Evolutionary conservation across 2,797 vertebrate species (phyloP).

Genomic region (Alouatta caraya): DNA sequence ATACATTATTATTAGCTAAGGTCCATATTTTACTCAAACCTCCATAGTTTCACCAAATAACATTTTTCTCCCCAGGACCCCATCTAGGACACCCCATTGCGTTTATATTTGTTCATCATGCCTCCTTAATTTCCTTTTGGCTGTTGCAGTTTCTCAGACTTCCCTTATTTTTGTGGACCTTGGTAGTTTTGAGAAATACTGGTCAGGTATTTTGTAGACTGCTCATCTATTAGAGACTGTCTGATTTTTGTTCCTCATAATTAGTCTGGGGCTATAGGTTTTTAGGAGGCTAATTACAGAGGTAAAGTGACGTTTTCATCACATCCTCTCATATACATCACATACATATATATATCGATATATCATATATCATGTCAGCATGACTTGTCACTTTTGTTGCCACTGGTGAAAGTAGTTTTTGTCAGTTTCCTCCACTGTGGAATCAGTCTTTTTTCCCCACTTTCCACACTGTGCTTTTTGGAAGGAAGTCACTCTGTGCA

Average conservation of each 20-base stretch:
- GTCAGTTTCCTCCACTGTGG: neutral
- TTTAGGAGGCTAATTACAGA: neutral
- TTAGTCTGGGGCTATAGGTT: neutral
- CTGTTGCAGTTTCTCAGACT: neutral
- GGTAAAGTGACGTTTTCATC: neutral
- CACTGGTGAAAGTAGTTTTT: rapidly evolving
- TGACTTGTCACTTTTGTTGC: no score
- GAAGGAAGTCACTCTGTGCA: neutral
- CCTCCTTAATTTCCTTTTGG: neutral
- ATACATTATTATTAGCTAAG: neutral
- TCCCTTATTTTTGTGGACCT: neutral
- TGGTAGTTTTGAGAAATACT: neutral
- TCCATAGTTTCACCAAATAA: neutral
- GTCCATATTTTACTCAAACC: neutral
- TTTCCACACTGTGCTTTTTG: neutral
- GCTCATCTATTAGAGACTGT: neutral
- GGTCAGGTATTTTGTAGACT: neutral
- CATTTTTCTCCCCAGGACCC: neutral
- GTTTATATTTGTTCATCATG: neutral
- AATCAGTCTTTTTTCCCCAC: neutral
- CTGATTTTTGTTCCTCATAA: neutral
- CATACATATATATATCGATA: neutral
- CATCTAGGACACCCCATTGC: neutral
- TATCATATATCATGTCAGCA: neutral
- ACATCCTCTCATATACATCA: neutral